A percentile compares a stretch with the other conserved stretches of the same genome.
These are phyloP conservation scores for Xylota segnis DNA, from an alignment of 2,888 invertebrate genomes.

Conservation along the genomic window DNA sequence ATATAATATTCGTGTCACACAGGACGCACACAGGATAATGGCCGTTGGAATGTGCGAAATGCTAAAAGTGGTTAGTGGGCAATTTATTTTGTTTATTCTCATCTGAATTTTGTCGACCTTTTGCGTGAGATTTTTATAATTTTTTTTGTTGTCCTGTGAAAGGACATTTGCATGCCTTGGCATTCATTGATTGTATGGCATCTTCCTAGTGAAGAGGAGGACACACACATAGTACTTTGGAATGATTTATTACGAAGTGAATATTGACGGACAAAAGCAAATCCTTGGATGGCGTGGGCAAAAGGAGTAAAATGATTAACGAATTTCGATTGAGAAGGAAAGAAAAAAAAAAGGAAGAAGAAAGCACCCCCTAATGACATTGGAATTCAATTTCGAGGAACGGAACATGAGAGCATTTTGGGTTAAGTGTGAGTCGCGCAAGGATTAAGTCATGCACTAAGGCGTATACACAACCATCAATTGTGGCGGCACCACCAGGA, in stretches of 20 bases:
- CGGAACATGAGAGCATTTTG: constrained; percentile 26
- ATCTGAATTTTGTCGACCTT: neutral
- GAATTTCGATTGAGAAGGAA: constrained; percentile 26
- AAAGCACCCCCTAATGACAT: constrained; percentile 15
- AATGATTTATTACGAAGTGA: constrained; percentile 48
- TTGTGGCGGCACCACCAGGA: constrained; percentile 15
- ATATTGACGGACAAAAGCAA: constrained; percentile 27
- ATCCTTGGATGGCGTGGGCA: neutral
- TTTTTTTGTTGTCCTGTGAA: neutral
- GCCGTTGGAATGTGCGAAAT: constrained; percentile 25
- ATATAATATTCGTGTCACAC: constrained; percentile 52
- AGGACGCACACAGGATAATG: constrained; percentile 31
- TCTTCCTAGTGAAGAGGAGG: neutral
- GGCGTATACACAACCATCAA: constrained; percentile 39
- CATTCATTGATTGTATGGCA: neutral
- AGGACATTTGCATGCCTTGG: constrained; percentile 7
- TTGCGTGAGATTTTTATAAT: constrained; percentile 4
- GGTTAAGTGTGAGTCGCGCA: constrained; percentile 14
- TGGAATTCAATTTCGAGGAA: constrained; percentile 45
- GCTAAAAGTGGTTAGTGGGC: constrained; percentile 28
- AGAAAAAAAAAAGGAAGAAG: constrained; percentile 7
- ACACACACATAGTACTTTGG: constrained; percentile 17
- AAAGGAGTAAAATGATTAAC: constrained; percentile 52
- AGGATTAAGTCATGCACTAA: constrained; percentile 54
- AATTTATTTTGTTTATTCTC: constrained; percentile 29